Percentiles rank a stretch among this genome's conserved stretches.
These are phyloP conservation scores for Sinocyclocheilus anophthalmus DNA, from an alignment of 2,113 vertebrate genomes.

Conservation along the genomic window DNA sequence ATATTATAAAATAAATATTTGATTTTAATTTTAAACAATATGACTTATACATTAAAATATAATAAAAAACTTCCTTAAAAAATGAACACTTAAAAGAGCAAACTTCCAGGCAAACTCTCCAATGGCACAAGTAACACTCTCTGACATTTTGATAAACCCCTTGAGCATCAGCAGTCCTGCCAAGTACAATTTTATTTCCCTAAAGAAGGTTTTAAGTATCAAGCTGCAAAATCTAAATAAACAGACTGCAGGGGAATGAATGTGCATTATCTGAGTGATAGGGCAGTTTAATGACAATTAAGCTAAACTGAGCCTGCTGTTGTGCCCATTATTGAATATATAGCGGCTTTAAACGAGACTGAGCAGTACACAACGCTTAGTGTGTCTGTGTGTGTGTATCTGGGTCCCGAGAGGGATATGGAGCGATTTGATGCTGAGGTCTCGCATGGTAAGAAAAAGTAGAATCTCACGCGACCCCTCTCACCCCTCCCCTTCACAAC, in stretches of 20 bases:
- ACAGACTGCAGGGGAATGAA: conserved; percentile 48
- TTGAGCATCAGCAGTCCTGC: not conserved
- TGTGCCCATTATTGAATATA: conserved; percentile 62
- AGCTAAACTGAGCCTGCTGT: conserved; percentile 39
- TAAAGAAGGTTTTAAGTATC: conserved; percentile 41
- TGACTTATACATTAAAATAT: not conserved
- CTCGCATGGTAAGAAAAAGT: conserved; percentile 60
- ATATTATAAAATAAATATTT: no score
- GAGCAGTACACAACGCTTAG: conserved; percentile 31
- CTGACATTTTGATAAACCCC: conserved; percentile 40
- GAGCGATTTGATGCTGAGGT: conserved; percentile 68
- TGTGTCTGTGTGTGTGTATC: conserved; percentile 3
- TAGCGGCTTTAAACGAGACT: conserved; percentile 56
- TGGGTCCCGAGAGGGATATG: conserved; percentile 39
- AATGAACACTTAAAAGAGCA: not conserved
- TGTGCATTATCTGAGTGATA: conserved; percentile 29
- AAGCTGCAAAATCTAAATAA: conserved; percentile 45
- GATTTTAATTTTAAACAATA: no score
- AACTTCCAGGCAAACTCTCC: not conserved
- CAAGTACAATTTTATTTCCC: conserved; percentile 43
- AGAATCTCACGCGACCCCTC: conserved; percentile 54
- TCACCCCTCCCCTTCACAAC: conserved; percentile 50
- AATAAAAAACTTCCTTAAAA: not conserved
- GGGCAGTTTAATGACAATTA: conserved; percentile 3
- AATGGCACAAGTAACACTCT: conserved; percentile 7